phyloP scores from a whole-genome alignment of 2,888 invertebrate species.

The Trichopria drosophilae region DNA sequence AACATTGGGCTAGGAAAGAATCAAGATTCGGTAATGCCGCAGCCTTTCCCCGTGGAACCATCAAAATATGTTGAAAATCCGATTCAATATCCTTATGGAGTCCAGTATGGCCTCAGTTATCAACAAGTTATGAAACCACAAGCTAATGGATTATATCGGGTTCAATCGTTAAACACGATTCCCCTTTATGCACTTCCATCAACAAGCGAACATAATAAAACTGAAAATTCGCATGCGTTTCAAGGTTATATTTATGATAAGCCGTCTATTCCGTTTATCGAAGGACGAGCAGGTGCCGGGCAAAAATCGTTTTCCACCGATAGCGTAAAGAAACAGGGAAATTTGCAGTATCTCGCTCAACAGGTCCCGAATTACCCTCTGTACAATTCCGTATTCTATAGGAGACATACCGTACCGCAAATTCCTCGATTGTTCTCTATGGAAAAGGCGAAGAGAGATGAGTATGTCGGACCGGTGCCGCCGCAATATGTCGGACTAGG shows the following conservation, averaged over 20 bases:
- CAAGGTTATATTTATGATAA: conserved; percentile 40
- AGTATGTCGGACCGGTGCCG: conserved; percentile 63
- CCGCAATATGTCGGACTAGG: conserved; percentile 48
- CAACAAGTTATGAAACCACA: conserved; percentile 43
- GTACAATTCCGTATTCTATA: conserved; percentile 30
- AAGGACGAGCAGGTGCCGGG: conserved; percentile 17
- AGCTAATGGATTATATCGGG: conserved; percentile 33
- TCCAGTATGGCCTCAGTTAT: conserved; percentile 44
- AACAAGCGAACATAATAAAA: conserved; percentile 26
- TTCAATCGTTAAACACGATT: conserved; percentile 13
- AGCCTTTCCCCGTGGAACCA: conserved; percentile 53
- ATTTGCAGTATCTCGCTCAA: conserved; percentile 5
- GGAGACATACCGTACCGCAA: conserved; percentile 36
- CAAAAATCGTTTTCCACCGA: conserved; percentile 8
- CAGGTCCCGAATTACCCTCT: conserved; percentile 23
- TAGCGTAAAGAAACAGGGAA: conserved; percentile 11
- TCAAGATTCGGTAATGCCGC: too few species aligned
- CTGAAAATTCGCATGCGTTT: conserved; percentile 29
- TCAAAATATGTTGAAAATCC: conserved; percentile 43
- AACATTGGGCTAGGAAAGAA: too few species aligned
- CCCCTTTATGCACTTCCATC: conserved; percentile 33
- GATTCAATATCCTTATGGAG: conserved; percentile 37
- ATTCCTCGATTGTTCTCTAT: conserved; percentile 18
- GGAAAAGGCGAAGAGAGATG: conserved; percentile 35
- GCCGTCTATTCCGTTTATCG: conserved; percentile 33